These are phyloP conservation scores for Augochlora pura DNA, from an alignment of 1,140 invertebrate species.

Conservation along the genomic window DNA sequence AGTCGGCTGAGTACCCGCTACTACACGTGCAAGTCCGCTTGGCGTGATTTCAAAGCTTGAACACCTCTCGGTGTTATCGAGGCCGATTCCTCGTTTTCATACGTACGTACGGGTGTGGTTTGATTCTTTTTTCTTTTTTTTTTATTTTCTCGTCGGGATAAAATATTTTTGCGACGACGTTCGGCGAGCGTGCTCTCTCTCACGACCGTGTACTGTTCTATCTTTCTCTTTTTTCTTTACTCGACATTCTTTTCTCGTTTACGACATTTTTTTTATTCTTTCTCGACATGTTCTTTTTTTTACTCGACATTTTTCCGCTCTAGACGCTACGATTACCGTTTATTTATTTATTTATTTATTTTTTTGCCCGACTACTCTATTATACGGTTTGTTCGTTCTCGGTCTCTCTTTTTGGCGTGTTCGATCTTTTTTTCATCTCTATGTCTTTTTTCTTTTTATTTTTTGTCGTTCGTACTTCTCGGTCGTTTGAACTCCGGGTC, in stretches of 20 bases:
- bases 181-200: slow-evolving; percentile 5
- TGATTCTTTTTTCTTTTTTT: no score
- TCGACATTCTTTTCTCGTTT: background rate
- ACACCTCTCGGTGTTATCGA: slow-evolving; percentile 39
- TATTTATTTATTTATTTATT: no score
- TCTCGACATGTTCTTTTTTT: background rate
- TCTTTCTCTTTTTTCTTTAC: background rate
- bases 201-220: background rate
- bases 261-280: background rate
- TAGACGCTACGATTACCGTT: no score
- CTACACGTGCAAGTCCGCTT: slow-evolving; percentile 60
- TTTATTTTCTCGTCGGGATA: background rate
- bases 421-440: background rate
- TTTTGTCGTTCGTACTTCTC: no score
- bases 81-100: slow-evolving; percentile 21
- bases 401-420: no score
- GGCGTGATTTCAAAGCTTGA: slow-evolving; percentile 51
- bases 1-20: slow-evolving; percentile 49
- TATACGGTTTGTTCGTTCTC: no score
- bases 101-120: slow-evolving; percentile 33
- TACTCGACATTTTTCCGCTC: background rate
- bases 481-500: background rate
- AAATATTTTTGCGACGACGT: slow-evolving; percentile 32
- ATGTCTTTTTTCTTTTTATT: slow-evolving; percentile 13
- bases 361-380: no score